Conservation (phyloP, 2,888 invertebrate genomes). For the Odontocolon sp. region DNA sequence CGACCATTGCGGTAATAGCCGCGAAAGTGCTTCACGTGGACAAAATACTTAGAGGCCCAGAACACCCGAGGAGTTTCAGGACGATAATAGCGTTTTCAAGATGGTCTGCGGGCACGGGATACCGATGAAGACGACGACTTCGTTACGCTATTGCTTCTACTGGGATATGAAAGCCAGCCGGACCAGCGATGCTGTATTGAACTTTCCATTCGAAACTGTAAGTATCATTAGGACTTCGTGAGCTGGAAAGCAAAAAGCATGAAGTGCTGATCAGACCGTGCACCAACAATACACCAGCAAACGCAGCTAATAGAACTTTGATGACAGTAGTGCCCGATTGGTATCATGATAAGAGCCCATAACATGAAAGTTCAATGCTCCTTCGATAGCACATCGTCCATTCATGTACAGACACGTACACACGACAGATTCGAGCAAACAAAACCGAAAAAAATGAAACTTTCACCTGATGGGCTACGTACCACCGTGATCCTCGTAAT, state of each 20-base stretch:
- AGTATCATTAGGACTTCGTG: constrained; percentile 37
- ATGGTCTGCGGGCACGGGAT: constrained; percentile 42
- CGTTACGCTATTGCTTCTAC: constrained; percentile 21
- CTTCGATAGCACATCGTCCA: constrained; percentile 32
- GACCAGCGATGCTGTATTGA: constrained; percentile 9
- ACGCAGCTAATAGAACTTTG: constrained; percentile 48
- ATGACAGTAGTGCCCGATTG: constrained; percentile 22
- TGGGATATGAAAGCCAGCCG: constrained; percentile 33
- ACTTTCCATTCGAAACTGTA: constrained; percentile 40
- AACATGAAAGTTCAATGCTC: constrained; percentile 33
- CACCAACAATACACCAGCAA: constrained; percentile 5
- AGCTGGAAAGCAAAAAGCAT: constrained; percentile 45
- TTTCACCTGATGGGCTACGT: background rate
- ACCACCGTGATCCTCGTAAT: constrained; percentile 12
- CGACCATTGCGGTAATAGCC: constrained; percentile 48
- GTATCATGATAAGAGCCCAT: constrained; percentile 22
- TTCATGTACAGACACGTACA: background rate
- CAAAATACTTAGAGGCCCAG: constrained; percentile 34
- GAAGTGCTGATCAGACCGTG: constrained; percentile 31
- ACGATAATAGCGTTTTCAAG: constrained; percentile 44
- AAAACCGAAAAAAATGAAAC: constrained; percentile 9
- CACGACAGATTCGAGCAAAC: background rate
- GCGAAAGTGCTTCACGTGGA: constrained; percentile 54
- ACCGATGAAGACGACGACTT: constrained; percentile 20
- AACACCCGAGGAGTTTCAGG: constrained; percentile 33